Evolutionary conservation across 2,888 invertebrate species (phyloP), one percentile per base, ranked within the genome.

Genomic region (Leptura quadrifasciata): DNA sequence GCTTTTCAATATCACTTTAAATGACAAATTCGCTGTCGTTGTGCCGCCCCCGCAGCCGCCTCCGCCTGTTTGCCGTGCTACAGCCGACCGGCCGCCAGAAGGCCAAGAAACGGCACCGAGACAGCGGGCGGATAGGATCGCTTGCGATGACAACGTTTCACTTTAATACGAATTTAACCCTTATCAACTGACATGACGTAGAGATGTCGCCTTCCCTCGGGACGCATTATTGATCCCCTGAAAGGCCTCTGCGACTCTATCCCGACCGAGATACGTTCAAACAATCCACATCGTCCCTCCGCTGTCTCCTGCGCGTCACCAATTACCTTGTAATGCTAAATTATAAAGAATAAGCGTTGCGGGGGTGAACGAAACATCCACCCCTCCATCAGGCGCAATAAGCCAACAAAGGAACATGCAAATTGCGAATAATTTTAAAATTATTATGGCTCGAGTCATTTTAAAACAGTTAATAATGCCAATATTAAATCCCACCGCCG

Each of bases 151-250:
- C 84, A 85, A 82, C 85, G 85, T 85, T 86, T 85, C 85, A 84
- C 84, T 85, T 87, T 87, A 87, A 85, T 88, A 87, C 88, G 88
- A 90, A 89, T 90, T 89, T 89, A 90, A 90, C 89, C 89, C 89
- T 89, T 90, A 89, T 90, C 89, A 90, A 88, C 87, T 86, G 85
- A 85, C 85, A 82, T 85, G 84, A 84, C 85, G 84, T 80, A 83
- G 84, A 85, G 84, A 85, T 84, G 85, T 85, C 85, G 84, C 84
- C 80, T 82, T 80, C 84, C 84, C 81, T 77, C 81, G 83, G 84
- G 83, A 85, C 84, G 84, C 80, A 84, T 84, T 85, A 85, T 85
- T 84, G 85, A 85, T 85, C 85, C 80, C 79, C 71, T 71, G 73
- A 72, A 76, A 82, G 79, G 80, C 77, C 76, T 69, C 71, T 65